Evolutionary conservation across 2,888 invertebrate species (phyloP).

Genomic region (Lathronympha strigana): DNA sequence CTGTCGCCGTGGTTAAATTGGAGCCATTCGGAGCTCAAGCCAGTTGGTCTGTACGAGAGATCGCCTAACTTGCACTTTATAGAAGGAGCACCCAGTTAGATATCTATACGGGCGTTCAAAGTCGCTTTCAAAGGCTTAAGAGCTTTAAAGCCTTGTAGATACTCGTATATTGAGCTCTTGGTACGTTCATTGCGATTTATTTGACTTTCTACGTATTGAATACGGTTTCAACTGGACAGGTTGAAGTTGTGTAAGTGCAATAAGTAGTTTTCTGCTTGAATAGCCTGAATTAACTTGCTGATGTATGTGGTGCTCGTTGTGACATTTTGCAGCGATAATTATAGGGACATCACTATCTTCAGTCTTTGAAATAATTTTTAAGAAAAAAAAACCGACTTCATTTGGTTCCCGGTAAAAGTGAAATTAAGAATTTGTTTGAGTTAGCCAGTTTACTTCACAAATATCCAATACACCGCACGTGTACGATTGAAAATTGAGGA

Average conservation of each 20-base stretch:
- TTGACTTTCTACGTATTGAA: constrained; percentile 4
- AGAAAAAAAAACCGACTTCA: no score
- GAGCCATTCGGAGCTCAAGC: no score
- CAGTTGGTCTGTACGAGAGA: not conserved
- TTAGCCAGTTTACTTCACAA: no score
- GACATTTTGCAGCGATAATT: no score
- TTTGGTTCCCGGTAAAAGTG: no score
- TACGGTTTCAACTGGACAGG: not conserved
- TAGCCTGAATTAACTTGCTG: not conserved
- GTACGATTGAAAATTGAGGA: no score
- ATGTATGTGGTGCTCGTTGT: not conserved
- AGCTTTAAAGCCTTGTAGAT: constrained; percentile 10
- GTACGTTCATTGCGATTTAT: not conserved
- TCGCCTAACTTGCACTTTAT: not conserved
- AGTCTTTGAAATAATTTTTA: no score
- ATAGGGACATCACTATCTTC: no score
- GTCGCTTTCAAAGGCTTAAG: constrained; percentile 14
- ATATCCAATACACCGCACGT: no score
- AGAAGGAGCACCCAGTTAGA: not conserved
- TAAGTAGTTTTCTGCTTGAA: not conserved
- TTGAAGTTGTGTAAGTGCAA: not conserved
- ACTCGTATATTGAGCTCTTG: constrained; percentile 14
- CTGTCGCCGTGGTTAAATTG: no score
- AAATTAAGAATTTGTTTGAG: no score
- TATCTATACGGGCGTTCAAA: constrained; percentile 7